Evolutionary conservation across 2,888 invertebrate species (phyloP).

Genomic region (Plusia festucae): DNA sequence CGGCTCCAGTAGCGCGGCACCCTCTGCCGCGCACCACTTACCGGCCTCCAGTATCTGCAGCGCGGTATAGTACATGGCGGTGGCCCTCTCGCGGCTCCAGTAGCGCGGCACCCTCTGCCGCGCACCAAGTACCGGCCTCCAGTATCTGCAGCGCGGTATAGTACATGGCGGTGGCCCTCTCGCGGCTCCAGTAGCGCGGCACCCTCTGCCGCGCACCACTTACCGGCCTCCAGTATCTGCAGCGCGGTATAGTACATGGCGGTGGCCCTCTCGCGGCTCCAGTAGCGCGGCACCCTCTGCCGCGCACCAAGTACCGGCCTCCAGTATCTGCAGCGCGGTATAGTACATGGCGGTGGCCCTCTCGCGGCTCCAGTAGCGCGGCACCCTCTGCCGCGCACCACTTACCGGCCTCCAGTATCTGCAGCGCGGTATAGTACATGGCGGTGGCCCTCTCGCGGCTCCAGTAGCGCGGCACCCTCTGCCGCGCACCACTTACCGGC

Average conservation of each 20-base stretch:
- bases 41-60: constrained; percentile 91
- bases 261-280: constrained; percentile 91
- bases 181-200: constrained; percentile 94
- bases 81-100: constrained; percentile 92
- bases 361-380: constrained; percentile 93
- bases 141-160: constrained; percentile 90
- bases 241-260: constrained; percentile 90
- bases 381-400: constrained; percentile 92
- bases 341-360: constrained; percentile 90
- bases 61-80: constrained; percentile 90
- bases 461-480: constrained; percentile 95
- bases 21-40: constrained; percentile 91
- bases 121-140: constrained; percentile 84
- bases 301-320: constrained; percentile 87
- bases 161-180: constrained; percentile 90
- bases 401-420: constrained; percentile 90
- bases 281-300: constrained; percentile 94
- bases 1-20: constrained; percentile 94
- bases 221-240: constrained; percentile 90
- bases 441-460: constrained; percentile 89
- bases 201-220: no score
- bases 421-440: constrained; percentile 90
- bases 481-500: constrained; percentile 90
- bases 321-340: constrained; percentile 90
- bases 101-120: constrained; percentile 94